These are phyloP conservation scores for Scomber scombrus DNA, from an alignment of 2,113 vertebrate species.

Conservation along the genomic window DNA sequence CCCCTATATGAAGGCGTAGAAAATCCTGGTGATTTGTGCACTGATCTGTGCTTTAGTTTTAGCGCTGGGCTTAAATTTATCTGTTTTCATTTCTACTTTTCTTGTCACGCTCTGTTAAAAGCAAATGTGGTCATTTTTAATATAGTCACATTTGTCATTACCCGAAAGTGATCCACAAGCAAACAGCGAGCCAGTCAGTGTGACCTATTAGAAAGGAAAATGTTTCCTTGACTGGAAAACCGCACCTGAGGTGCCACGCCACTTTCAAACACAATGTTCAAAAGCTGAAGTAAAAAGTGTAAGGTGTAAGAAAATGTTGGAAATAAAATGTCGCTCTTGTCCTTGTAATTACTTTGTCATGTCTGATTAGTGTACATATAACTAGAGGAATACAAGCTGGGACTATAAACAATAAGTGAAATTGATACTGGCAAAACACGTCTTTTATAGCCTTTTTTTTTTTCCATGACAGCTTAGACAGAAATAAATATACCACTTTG, in stretches of 20 bases:
- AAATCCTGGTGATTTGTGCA: neutral
- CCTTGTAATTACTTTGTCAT: constrained; percentile 24
- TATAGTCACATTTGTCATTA: constrained; percentile 64
- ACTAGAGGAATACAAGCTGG: constrained; percentile 39
- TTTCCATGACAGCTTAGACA: constrained; percentile 27
- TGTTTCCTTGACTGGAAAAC: constrained; percentile 67
- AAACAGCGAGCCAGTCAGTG: constrained; percentile 53
- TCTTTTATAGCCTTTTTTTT: neutral
- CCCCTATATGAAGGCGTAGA: neutral
- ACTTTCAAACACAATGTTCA: constrained; percentile 37
- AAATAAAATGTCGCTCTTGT: constrained; percentile 41
- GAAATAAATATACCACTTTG: constrained; percentile 43
- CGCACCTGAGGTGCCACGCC: constrained; percentile 52
- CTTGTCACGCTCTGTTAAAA: constrained; percentile 49
- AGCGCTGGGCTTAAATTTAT: neutral
- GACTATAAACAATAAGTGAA: constrained; percentile 48
- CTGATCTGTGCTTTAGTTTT: constrained; percentile 10
- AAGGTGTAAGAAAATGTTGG: constrained; percentile 19
- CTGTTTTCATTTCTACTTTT: constrained; percentile 57
- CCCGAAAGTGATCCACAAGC: constrained; percentile 46
- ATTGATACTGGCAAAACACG: constrained; percentile 40
- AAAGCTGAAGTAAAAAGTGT: constrained; percentile 51
- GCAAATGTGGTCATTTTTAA: constrained; percentile 58
- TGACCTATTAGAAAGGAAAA: constrained; percentile 65
- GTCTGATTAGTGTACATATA: constrained; percentile 37